A percentile compares a stretch with the other conserved stretches of the same genome.
These are phyloP conservation scores for Rambutsinella grinnellia DNA, from an alignment of 2,888 invertebrate genomes.

Conservation along the genomic window DNA sequence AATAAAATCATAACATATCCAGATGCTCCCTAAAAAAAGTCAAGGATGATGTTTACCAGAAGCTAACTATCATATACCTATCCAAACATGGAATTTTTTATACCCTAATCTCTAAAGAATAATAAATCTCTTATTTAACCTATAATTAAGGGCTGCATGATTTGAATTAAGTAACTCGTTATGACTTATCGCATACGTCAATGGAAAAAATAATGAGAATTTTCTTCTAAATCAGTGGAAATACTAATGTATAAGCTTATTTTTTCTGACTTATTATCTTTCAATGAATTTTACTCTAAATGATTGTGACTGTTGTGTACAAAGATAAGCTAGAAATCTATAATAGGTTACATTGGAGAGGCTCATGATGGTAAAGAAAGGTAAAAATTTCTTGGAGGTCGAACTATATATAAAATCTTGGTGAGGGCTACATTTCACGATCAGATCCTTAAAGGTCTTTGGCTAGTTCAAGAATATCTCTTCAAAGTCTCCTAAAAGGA, in stretches of 20 bases:
- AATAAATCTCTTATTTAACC: background rate
- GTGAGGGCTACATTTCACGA: conserved; percentile 30
- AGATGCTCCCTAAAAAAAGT: too few relatives aligned
- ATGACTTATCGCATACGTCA: background rate
- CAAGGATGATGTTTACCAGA: too few relatives aligned
- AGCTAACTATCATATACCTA: too few relatives aligned
- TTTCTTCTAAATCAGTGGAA: background rate
- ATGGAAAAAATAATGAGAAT: background rate
- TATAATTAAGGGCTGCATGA: background rate
- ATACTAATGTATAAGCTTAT: background rate
- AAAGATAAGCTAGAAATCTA: background rate
- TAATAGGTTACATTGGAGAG: background rate
- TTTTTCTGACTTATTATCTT: background rate
- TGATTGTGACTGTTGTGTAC: too few relatives aligned
- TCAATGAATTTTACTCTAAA: background rate
- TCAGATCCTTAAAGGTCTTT: conserved; percentile 52
- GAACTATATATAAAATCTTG: conserved; percentile 38
- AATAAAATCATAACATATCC: background rate
- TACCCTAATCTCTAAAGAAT: too few relatives aligned
- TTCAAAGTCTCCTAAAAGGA: background rate
- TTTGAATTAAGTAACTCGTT: background rate
- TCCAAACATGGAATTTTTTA: background rate
- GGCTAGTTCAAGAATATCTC: conserved; percentile 47
- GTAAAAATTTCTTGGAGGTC: background rate
- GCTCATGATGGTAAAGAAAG: background rate